Conservation (phyloP, 53 echinoderm and acorn worm species). For the Echinarachnius parma region DNA sequence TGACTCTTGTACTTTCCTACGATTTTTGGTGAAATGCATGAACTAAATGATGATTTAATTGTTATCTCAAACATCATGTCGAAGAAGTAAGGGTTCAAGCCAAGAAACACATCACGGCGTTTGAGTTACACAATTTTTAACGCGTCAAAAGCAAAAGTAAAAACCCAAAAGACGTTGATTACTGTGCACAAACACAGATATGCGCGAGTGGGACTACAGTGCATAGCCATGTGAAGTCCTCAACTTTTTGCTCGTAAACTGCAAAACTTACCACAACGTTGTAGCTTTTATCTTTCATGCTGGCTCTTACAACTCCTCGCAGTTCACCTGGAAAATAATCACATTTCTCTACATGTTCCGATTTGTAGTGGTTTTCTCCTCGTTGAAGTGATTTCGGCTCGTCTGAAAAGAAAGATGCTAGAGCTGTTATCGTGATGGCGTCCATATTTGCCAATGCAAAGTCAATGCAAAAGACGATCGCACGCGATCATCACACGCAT, state of each 20-base stretch:
- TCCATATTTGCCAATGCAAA: not conserved
- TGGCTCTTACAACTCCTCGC: not conserved
- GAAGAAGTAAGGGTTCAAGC: no score
- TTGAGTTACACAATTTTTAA: no score
- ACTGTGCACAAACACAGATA: not conserved
- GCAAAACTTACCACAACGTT: not conserved
- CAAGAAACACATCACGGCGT: no score
- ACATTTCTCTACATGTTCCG: not conserved
- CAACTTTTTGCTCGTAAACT: not conserved
- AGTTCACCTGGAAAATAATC: not conserved
- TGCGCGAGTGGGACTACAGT: not conserved
- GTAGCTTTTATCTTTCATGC: not conserved
- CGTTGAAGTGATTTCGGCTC: not conserved
- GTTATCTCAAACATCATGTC: no score
- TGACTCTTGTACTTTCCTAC: no score
- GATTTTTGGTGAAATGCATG: no score
- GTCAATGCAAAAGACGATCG: not conserved
- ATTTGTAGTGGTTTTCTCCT: not conserved
- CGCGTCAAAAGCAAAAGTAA: no score
- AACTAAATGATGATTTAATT: no score
- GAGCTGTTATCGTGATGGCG: not conserved
- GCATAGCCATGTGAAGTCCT: no score
- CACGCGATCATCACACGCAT: not conserved
- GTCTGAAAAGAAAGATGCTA: not conserved
- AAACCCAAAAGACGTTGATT: not conserved